Evolutionary conservation across 2,888 invertebrate species (phyloP).

Genomic region (Hesperia comma): DNA sequence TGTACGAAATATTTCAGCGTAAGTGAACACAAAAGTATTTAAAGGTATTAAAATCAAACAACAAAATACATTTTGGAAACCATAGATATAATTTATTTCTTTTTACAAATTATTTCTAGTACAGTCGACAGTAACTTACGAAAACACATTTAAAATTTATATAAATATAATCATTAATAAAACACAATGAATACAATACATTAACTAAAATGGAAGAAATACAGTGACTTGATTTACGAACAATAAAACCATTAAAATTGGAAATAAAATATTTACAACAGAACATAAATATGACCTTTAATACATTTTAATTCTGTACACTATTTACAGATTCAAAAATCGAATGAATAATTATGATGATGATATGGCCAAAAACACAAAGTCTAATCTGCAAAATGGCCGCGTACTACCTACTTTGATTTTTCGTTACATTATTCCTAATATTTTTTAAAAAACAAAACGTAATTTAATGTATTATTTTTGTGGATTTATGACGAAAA

Average conservation of each 20-base stretch:
- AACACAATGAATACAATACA: neutral
- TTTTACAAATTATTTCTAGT: slow-evolving; percentile 26
- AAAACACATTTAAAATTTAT: slow-evolving; percentile 29
- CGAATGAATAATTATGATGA: neutral
- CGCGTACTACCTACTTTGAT: neutral
- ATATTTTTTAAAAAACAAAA: neutral
- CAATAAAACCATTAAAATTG: neutral
- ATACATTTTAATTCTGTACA: slow-evolving; percentile 11
- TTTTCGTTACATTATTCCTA: neutral
- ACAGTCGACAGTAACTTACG: slow-evolving; percentile 27
- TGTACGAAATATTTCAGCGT: no score
- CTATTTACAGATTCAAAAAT: slow-evolving; percentile 21
- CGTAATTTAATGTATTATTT: neutral
- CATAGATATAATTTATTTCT: slow-evolving; percentile 33
- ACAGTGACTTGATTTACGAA: slow-evolving; percentile 19
- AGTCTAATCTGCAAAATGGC: neutral
- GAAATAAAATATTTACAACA: slow-evolving; percentile 21
- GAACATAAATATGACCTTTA: slow-evolving; percentile 31
- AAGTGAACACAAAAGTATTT: no score
- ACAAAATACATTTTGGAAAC: slow-evolving; percentile 23
- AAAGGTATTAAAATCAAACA: slow-evolving; percentile 7
- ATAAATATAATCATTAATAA: slow-evolving; percentile 21
- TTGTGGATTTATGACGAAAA: neutral
- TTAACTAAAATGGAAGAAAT: slow-evolving; percentile 22
- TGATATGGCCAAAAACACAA: neutral